phyloP scores from a whole-genome alignment of 30 jellyfish, hydroid and myxozoan species.

The Aurelia sp. region DNA sequence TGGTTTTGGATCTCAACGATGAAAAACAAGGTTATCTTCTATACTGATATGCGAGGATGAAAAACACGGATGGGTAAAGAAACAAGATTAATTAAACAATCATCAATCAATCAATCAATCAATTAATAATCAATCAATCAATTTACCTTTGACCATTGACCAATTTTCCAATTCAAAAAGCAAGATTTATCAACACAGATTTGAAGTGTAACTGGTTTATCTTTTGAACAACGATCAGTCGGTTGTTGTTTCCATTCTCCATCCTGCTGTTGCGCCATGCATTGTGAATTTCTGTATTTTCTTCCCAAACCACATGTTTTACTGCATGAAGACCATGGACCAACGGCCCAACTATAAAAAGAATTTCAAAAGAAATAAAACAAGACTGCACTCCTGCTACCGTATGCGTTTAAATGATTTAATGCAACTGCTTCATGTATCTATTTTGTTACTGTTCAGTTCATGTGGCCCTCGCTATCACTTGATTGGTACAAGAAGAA shows the following conservation, averaged over 20 bases:
- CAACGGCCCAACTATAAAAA: constrained; percentile 76
- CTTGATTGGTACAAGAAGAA: too few species aligned
- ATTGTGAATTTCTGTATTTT: constrained; percentile 61
- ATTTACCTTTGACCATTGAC: constrained; percentile 92
- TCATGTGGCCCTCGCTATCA: too few species aligned
- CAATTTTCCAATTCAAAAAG: constrained; percentile 80
- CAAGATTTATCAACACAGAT: constrained; percentile 92
- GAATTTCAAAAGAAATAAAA: background rate
- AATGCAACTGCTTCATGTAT: too few species aligned
- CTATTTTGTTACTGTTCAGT: too few species aligned
- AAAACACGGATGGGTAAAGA: background rate
- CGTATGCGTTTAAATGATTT: too few species aligned
- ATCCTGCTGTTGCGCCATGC: constrained; percentile 64
- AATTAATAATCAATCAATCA: too few species aligned
- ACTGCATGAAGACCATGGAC: constrained; percentile 90
- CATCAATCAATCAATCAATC: background rate
- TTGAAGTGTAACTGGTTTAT: constrained; percentile 88
- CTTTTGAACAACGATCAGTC: constrained; percentile 67
- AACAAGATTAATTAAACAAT: background rate
- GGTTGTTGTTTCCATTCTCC: constrained; percentile 70
- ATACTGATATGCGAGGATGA: too few species aligned
- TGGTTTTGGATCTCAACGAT: too few species aligned
- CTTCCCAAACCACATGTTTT: constrained; percentile 90
- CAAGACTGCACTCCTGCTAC: too few species aligned
- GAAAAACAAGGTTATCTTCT: too few species aligned